Percentiles rank a stretch among this genome's conserved stretches.
Conservation (phyloP, 2,888 invertebrate genomes). For the Drosophila nr. fundita region DNA sequence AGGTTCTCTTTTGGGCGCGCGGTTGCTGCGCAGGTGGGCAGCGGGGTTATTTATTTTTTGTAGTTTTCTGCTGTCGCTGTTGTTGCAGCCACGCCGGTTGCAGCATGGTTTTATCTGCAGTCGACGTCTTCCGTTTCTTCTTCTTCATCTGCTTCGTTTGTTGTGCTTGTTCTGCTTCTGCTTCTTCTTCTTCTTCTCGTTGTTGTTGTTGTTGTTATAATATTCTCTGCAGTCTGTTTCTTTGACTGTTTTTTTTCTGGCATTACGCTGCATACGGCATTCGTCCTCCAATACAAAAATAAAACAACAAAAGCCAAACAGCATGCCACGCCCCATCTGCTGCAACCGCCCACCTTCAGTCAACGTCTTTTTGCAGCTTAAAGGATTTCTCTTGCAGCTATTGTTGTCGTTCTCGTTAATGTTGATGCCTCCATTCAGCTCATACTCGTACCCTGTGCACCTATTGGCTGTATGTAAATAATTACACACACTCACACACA, state of each 20-base stretch:
- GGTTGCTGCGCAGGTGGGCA: slow-evolving; percentile 66
- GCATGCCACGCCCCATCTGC: slow-evolving; percentile 46
- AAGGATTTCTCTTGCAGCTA: slow-evolving; percentile 56
- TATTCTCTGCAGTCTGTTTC: slow-evolving; percentile 40
- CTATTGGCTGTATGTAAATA: not conserved
- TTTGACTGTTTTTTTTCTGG: slow-evolving; percentile 68
- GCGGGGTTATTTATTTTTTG: slow-evolving; percentile 27
- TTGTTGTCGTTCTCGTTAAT: slow-evolving; percentile 31
- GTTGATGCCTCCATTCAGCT: slow-evolving; percentile 10
- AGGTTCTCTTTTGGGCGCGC: slow-evolving; percentile 60
- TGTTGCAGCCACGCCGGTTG: slow-evolving; percentile 65
- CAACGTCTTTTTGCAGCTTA: slow-evolving; percentile 49
- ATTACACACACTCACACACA: not conserved
- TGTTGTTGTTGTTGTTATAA: slow-evolving; percentile 34
- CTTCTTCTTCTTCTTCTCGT: slow-evolving; percentile 27
- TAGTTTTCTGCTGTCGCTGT: slow-evolving; percentile 44
- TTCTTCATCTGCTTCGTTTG: slow-evolving; percentile 33
- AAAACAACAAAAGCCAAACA: slow-evolving; percentile 30
- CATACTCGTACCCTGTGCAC: slow-evolving; percentile 14
- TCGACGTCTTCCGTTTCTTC: slow-evolving; percentile 16
- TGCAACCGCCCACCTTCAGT: slow-evolving; percentile 57
- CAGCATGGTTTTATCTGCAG: slow-evolving; percentile 73
- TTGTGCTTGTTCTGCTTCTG: slow-evolving; percentile 35
- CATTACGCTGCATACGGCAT: slow-evolving; percentile 69
- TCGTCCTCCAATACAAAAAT: slow-evolving; percentile 72